phyloP scores from a whole-genome alignment of 2,888 invertebrate genomes.

The Euproctis similis region DNA sequence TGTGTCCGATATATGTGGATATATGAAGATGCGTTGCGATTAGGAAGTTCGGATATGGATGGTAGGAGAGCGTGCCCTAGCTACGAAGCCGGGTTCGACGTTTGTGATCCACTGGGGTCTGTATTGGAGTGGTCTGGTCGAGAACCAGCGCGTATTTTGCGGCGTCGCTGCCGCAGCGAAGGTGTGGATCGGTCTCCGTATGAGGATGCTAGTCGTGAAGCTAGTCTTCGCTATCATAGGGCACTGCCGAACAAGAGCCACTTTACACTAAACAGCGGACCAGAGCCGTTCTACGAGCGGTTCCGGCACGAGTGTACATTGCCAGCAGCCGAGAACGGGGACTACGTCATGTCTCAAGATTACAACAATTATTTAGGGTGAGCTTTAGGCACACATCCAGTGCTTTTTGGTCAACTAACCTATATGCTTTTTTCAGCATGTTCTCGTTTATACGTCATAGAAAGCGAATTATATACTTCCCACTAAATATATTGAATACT shows the following conservation, averaged over 20 bases:
- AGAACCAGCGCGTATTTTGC: conserved; percentile 57
- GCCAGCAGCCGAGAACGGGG: conserved; percentile 61
- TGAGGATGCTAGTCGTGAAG: conserved; percentile 59
- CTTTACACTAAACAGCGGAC: conserved; percentile 57
- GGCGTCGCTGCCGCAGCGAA: conserved; percentile 70
- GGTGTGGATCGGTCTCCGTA: conserved; percentile 67
- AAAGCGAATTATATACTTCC: background rate
- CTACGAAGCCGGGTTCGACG: conserved; percentile 67
- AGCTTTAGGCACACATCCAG: conserved; percentile 42
- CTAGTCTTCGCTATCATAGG: conserved; percentile 39
- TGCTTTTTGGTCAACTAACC: conserved; percentile 10
- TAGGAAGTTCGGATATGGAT: conserved; percentile 65
- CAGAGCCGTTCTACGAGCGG: conserved; percentile 37
- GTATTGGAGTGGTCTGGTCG: conserved; percentile 58
- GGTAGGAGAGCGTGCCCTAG: conserved; percentile 60
- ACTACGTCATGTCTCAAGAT: conserved; percentile 63
- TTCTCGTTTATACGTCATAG: conserved; percentile 6
- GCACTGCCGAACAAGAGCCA: conserved; percentile 52
- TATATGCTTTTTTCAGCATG: conserved; percentile 3
- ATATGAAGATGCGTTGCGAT: conserved; percentile 55
- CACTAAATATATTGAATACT: too few species aligned
- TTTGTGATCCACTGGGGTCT: conserved; percentile 59
- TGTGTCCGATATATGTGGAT: conserved; percentile 57
- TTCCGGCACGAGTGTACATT: conserved; percentile 57
- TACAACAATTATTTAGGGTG: conserved; percentile 48